Conservation (phyloP, 64 coral and sea anemone species). For the Pocillopora verrucosa region DNA sequence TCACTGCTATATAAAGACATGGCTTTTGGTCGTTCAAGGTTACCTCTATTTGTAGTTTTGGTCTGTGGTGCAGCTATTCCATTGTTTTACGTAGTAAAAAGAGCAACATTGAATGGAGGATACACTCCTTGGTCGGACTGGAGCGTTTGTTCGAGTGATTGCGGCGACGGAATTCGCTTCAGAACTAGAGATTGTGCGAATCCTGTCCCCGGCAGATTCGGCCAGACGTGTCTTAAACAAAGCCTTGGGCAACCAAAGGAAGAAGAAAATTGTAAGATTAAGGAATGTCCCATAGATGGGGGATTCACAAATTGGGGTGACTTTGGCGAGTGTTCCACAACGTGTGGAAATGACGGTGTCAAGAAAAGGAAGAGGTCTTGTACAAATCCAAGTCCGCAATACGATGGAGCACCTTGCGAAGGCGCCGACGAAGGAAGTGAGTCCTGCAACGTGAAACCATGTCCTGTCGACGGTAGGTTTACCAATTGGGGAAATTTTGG, state of each 20-base stretch:
- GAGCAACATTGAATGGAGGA: slow-evolving; percentile 18
- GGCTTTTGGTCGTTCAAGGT: background rate
- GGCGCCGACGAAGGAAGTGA: slow-evolving; percentile 40
- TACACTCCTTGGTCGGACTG: slow-evolving; percentile 43
- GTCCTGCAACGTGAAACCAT: slow-evolving; percentile 39
- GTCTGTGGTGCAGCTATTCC: slow-evolving; percentile 20
- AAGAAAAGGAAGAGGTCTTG: slow-evolving; percentile 63
- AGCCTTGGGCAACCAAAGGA: slow-evolving; percentile 21
- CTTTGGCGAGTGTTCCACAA: slow-evolving; percentile 55
- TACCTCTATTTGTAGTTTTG: background rate
- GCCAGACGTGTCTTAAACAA: slow-evolving; percentile 36
- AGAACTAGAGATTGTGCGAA: slow-evolving; percentile 33
- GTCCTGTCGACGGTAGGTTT: slow-evolving; percentile 51
- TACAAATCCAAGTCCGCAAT: slow-evolving; percentile 67
- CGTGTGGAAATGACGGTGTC: slow-evolving; percentile 61
- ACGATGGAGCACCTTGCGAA: slow-evolving; percentile 54
- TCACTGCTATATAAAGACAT: background rate
- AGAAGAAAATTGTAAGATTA: slow-evolving; percentile 36
- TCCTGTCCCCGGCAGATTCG: slow-evolving; percentile 34
- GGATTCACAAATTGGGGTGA: slow-evolving; percentile 53
- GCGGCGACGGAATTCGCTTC: slow-evolving; percentile 40
- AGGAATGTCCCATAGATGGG: slow-evolving; percentile 62
- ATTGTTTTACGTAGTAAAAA: slow-evolving; percentile 20
- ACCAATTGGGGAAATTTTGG: slow-evolving; percentile 48
- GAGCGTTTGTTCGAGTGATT: slow-evolving; percentile 47